Conservation (phyloP, 2,888 invertebrate species). For the Plemyria rubiginata region DNA sequence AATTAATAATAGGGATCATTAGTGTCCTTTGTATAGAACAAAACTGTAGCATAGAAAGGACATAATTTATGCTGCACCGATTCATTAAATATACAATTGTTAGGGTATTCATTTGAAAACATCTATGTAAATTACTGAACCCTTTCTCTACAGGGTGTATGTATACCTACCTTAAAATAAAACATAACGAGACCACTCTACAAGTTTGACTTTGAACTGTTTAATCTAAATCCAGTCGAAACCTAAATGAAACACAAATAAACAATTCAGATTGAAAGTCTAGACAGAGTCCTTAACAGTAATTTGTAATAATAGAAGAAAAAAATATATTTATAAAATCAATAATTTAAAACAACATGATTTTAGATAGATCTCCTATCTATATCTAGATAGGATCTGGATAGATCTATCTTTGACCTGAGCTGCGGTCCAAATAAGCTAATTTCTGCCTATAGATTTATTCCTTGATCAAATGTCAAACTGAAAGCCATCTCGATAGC, state of each 20-base stretch:
- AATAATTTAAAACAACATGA: no score
- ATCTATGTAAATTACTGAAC: conserved; percentile 15
- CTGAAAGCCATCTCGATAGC: no score
- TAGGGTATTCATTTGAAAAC: conserved; percentile 31
- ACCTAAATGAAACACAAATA: neutral
- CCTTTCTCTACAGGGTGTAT: conserved; percentile 4
- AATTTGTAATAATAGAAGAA: neutral
- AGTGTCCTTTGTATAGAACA: conserved; percentile 51
- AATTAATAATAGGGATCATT: conserved; percentile 52
- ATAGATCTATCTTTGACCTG: no score
- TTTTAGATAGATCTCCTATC: no score
- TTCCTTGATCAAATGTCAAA: no score
- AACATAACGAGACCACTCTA: neutral
- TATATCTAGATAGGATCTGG: no score
- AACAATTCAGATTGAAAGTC: neutral
- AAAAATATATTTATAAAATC: no score
- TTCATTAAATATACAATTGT: conserved; percentile 47
- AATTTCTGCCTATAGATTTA: no score
- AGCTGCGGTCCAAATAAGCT: no score
- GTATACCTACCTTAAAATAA: neutral
- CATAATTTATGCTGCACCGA: conserved; percentile 53
- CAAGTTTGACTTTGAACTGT: neutral
- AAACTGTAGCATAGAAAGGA: conserved; percentile 49
- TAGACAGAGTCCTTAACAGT: neutral
- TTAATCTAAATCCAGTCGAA: neutral